Conservation (phyloP, 2,113 vertebrate genomes). For the Gnathochromis pfefferi region DNA sequence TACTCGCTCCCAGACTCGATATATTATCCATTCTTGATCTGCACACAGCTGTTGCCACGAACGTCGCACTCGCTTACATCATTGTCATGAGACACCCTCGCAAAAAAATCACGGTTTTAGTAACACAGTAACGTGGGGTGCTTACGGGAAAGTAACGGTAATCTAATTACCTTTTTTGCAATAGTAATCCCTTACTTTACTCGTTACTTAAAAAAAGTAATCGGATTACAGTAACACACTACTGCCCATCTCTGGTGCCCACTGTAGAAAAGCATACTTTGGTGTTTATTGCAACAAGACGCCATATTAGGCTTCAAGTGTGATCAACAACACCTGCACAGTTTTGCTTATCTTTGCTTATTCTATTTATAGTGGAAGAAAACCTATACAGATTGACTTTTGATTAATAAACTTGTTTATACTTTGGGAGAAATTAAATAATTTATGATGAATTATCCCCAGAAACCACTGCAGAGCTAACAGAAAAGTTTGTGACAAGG, state of each 20-base stretch:
- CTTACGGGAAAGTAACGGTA: background rate
- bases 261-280: background rate
- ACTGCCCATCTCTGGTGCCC: background rate
- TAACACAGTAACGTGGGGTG: background rate
- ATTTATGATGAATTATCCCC: background rate
- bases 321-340: background rate
- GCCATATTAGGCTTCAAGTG: background rate
- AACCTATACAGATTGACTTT: background rate
- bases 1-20: background rate
- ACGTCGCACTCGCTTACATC: background rate
- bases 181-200: background rate
- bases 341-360: background rate
- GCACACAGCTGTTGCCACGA: background rate
- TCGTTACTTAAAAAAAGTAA: background rate
- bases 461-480: background rate
- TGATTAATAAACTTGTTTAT: background rate
- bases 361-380: background rate
- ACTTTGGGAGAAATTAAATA: background rate
- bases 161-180: background rate
- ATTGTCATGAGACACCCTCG: background rate
- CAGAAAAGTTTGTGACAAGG: background rate
- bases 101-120: background rate
- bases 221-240: background rate
- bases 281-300: background rate
- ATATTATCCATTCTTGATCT: background rate